A percentile compares a stretch with the other conserved stretches of the same genome.
Evolutionary conservation across 2,113 vertebrate species (phyloP).

Genomic region (Mus musculus): DNA sequence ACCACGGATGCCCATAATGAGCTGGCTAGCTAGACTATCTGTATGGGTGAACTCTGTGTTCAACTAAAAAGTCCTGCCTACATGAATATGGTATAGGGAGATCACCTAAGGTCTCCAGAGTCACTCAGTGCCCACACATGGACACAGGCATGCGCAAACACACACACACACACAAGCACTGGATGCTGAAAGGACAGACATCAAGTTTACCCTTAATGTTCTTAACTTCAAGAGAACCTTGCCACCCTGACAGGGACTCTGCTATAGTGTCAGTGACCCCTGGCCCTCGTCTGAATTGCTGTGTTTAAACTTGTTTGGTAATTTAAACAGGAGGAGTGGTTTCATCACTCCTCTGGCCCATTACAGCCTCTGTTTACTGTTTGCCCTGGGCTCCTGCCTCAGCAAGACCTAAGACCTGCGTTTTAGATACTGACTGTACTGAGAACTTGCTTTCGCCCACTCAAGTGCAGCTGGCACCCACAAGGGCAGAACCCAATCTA

Average conservation of each 20-base stretch:
- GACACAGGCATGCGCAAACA: too few species aligned
- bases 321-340: background rate
- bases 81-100: background rate
- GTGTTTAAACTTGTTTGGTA: slow-evolving; percentile 32
- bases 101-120: background rate
- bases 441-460: background rate
- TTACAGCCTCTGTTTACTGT: background rate
- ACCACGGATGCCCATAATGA: background rate
- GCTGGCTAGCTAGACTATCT: background rate
- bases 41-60: background rate
- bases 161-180: too few species aligned
- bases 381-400: slow-evolving; percentile 23
- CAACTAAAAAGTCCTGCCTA: background rate
- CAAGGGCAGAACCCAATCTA: background rate
- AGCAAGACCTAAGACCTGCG: slow-evolving; percentile 42
- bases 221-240: background rate
- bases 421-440: background rate
- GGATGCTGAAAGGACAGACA: background rate
- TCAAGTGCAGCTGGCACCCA: background rate
- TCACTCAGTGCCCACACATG: background rate
- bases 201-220: background rate
- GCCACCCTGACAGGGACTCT: background rate
- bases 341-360: slow-evolving; percentile 34
- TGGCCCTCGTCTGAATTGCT: background rate
- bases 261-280: background rate